A percentile compares a stretch with the other conserved stretches of the same genome.
phyloP scores from a whole-genome alignment of 1,140 invertebrate species.

The Galendromus occidentalis region DNA sequence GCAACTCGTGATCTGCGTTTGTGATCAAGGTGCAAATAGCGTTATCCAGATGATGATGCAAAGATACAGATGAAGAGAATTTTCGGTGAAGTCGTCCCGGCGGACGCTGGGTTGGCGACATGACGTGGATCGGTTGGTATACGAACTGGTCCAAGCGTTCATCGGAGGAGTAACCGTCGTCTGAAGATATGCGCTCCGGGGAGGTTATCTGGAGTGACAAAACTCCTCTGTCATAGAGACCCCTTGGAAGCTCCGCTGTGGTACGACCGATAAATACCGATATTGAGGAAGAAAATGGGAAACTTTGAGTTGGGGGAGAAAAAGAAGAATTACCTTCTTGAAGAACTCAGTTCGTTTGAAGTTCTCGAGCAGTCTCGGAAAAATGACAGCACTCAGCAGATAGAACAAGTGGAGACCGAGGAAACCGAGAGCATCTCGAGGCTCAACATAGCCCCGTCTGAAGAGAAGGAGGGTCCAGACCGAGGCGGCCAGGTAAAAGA shows the following conservation, averaged over 20 bases:
- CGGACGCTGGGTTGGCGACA: background rate
- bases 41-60: background rate
- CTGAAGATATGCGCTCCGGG: background rate
- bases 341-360: background rate
- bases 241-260: too few relatives aligned
- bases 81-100: background rate
- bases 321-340: background rate
- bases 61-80: background rate
- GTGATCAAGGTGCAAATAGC: background rate
- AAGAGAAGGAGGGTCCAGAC: slow-evolving; percentile 31
- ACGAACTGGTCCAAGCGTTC: background rate
- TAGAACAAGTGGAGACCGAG: slow-evolving; percentile 38
- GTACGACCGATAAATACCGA: too few relatives aligned
- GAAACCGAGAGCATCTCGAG: slow-evolving; percentile 32
- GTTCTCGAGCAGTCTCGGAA: slow-evolving; percentile 21
- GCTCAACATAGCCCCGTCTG: slow-evolving; percentile 28
- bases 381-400: slow-evolving; percentile 35
- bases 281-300: too few relatives aligned
- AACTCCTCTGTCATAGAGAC: too few relatives aligned
- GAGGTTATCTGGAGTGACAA: background rate
- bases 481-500: slow-evolving; percentile 37
- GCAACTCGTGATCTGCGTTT: background rate
- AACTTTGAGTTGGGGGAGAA: background rate
- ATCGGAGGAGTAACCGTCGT: background rate
- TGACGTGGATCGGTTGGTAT: background rate